Base-by-base conservation (phyloP, 1,140 invertebrate genomes). In the Macrobrachium rosenbergii region DNA sequence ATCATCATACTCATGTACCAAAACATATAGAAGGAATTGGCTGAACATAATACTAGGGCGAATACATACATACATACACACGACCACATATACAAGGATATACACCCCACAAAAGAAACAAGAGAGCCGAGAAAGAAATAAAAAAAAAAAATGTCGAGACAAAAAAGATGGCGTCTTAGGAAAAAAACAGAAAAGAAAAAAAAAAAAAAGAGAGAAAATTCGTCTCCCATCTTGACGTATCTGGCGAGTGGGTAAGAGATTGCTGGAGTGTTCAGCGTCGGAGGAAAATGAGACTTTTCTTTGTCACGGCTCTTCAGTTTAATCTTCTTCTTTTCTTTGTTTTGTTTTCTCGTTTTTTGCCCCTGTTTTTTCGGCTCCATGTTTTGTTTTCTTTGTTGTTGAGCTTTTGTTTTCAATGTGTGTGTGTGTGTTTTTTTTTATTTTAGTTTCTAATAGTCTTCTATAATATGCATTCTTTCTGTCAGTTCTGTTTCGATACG, bases 381-480 rank as follows among this genome's bases (percentile, higher is more conserved):
- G 37, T 16, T 58, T 14, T 58, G 52, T 58, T 14, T 58, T n/a
- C 58, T 14, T 77, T n/a, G 45, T 78, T 16, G 8, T 21, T 78
- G 52, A 21, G n/a, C n/a, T 16, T 78, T 21, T 21, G 6, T 21
- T 0, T 78, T 59, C 19, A 59, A 19, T 78, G 52, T 78, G 52
- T 78, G 52, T 78, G 52, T 78, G 52, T 78, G 19, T 78, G 52
- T 78, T 37, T 77, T 10, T 77, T 37, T 77, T 19, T 58, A 52
- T 77, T 8, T 37, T 8, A 43, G 23, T 43, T 12, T 28, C 12
- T 69, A 11, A 5, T 10, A 69, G 67, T 69, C 11, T 2, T 23
- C 28, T 28, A 5, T 12, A n/a, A 5, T 2, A 23, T 5, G n/a
- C 5, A 69, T 12, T 69, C 14, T 69, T 3, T 16, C 67, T 69